Evolutionary conservation across 2,888 invertebrate species (phyloP).

Genomic region (Eilema caniola): DNA sequence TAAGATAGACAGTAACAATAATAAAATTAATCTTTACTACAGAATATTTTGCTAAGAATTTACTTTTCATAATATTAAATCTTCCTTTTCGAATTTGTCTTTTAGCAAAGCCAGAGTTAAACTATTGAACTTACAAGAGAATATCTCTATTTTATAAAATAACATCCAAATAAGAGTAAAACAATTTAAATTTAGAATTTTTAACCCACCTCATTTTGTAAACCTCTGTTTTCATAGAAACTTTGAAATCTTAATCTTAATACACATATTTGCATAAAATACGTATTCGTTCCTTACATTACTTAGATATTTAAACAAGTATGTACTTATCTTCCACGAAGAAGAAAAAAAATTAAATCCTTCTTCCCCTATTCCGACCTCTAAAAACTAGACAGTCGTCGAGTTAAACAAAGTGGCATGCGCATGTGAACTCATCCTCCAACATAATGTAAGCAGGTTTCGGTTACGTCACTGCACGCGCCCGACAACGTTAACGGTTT

Average conservation of each 20-base stretch:
- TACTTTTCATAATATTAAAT: too few species aligned
- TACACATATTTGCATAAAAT: neutral
- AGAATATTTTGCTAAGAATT: too few species aligned
- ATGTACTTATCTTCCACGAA: neutral
- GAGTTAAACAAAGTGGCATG: constrained; percentile 38
- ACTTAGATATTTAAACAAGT: neutral
- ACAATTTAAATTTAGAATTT: neutral
- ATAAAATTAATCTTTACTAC: neutral
- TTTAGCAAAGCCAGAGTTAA: too few species aligned
- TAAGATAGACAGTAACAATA: neutral
- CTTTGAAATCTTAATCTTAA: neutral
- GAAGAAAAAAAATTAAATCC: too few species aligned
- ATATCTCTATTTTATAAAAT: too few species aligned
- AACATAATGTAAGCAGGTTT: constrained; percentile 54
- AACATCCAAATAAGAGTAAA: neutral
- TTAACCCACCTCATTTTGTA: neutral
- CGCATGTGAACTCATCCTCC: constrained; percentile 55
- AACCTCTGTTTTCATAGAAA: neutral
- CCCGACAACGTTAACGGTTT: constrained; percentile 73
- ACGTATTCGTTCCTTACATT: neutral
- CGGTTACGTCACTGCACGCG: constrained; percentile 69
- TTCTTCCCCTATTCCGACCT: neutral
- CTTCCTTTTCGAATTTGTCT: too few species aligned
- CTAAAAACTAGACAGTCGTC: neutral
- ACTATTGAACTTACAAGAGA: too few species aligned